phyloP scores from a whole-genome alignment of 2,113 vertebrate species.

The Apodemus sylvaticus region DNA sequence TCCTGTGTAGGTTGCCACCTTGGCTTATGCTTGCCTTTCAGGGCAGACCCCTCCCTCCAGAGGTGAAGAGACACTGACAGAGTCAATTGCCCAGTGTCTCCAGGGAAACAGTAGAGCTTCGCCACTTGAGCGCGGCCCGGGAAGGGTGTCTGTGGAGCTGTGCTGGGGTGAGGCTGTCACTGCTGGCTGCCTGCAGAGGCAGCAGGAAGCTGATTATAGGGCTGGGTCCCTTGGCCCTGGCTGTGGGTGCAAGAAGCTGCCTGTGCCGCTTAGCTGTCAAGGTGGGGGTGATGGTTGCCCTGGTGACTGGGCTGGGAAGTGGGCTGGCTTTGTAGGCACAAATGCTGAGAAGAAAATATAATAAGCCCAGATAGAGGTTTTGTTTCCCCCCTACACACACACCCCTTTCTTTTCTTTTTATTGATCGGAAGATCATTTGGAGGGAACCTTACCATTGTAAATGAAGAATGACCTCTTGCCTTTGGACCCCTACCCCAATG shows the following conservation, averaged over 20 bases:
- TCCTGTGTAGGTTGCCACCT: background rate
- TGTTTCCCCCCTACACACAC: too few species aligned
- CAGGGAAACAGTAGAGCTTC: constrained; percentile 45
- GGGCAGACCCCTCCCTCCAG: constrained; percentile 52
- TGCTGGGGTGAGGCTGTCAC: background rate
- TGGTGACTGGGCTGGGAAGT: constrained; percentile 75
- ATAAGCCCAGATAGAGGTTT: background rate
- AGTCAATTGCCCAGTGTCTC: constrained; percentile 54
- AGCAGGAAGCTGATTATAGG: constrained; percentile 71
- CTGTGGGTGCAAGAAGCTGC: constrained; percentile 70
- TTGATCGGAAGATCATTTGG: background rate
- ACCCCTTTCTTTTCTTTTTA: background rate
- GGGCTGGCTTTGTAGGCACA: constrained; percentile 69
- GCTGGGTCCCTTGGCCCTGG: constrained; percentile 53
- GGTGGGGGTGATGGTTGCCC: constrained; percentile 79
- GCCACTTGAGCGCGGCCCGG: background rate
- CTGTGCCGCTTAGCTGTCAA: constrained; percentile 58
- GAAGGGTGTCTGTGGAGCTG: constrained; percentile 26
- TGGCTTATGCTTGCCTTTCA: background rate
- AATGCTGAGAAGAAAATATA: constrained; percentile 52
- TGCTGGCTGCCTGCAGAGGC: constrained; percentile 56
- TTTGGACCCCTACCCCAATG: background rate
- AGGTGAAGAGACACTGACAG: background rate
- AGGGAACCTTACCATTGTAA: background rate
- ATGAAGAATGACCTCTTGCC: background rate